Percentiles rank a stretch among this genome's conserved stretches.
Evolutionary conservation across 2,113 vertebrate genomes (phyloP).

Genomic region (Rhadina sibilatrix): DNA sequence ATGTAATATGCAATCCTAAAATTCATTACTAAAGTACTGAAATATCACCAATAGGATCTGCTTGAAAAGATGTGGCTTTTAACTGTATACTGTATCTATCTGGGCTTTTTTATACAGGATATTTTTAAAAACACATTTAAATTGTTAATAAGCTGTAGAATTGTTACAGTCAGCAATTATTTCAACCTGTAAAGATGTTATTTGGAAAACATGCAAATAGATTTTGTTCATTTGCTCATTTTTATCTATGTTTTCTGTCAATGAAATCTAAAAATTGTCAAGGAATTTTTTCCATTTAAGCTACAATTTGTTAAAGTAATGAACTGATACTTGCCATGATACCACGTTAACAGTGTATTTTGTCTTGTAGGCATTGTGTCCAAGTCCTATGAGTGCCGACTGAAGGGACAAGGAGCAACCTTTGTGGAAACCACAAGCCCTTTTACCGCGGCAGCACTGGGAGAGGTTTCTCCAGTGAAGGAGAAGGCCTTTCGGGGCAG

Average conservation of each 20-base stretch:
- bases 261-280: slow-evolving; percentile 10
- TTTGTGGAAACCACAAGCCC: slow-evolving; percentile 86
- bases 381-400: slow-evolving; percentile 96
- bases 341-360: neutral
- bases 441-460: slow-evolving; percentile 70
- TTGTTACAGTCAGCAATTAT: slow-evolving; percentile 48
- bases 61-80: slow-evolving; percentile 7
- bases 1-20: neutral
- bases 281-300: neutral
- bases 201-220: slow-evolving; percentile 48
- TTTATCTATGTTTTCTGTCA: slow-evolving; percentile 44
- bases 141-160: slow-evolving; percentile 50
- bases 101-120: neutral
- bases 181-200: slow-evolving; percentile 51
- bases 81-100: slow-evolving; percentile 11
- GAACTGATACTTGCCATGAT: neutral
- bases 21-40: neutral
- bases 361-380: slow-evolving; percentile 90
- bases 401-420: slow-evolving; percentile 93
- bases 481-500: slow-evolving; percentile 47
- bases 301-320: neutral
- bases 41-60: neutral
- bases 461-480: slow-evolving; percentile 65
- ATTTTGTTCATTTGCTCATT: slow-evolving; percentile 14
- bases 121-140: slow-evolving; percentile 31